Evolutionary conservation across 2,797 vertebrate species (phyloP).

Genomic region (Pachyuromys duprasi): DNA sequence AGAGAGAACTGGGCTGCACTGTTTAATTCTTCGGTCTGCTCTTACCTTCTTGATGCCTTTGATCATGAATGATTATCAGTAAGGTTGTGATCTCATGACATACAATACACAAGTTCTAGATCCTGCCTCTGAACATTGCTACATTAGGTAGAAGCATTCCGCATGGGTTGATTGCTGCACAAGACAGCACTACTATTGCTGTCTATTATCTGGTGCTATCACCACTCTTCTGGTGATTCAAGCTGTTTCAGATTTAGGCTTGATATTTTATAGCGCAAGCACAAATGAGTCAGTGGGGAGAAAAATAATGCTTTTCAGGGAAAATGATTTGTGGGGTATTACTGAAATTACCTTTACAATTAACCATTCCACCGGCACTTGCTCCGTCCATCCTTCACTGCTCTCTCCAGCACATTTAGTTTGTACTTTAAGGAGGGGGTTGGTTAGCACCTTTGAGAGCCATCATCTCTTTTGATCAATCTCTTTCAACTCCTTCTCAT

Average conservation of each 20-base stretch:
- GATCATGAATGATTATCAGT: neutral
- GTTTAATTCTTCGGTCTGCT: no score
- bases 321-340: neutral
- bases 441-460: neutral
- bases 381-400: neutral
- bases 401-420: neutral
- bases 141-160: neutral
- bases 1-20: neutral
- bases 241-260: neutral
- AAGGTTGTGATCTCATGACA: neutral
- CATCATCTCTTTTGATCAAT: slow-evolving; percentile 19
- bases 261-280: neutral
- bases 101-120: no score
- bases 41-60: neutral
- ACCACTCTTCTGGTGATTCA: fast-evolving
- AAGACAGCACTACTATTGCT: no score
- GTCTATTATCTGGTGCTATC: neutral
- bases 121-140: neutral
- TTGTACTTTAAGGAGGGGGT: neutral
- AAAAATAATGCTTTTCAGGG: neutral
- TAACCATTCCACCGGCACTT: neutral
- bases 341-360: neutral
- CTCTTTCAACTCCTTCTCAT: neutral
- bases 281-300: neutral
- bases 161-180: neutral